phyloP scores from a whole-genome alignment of 2,113 vertebrate species.

The Psilopogon haemacephalus region DNA sequence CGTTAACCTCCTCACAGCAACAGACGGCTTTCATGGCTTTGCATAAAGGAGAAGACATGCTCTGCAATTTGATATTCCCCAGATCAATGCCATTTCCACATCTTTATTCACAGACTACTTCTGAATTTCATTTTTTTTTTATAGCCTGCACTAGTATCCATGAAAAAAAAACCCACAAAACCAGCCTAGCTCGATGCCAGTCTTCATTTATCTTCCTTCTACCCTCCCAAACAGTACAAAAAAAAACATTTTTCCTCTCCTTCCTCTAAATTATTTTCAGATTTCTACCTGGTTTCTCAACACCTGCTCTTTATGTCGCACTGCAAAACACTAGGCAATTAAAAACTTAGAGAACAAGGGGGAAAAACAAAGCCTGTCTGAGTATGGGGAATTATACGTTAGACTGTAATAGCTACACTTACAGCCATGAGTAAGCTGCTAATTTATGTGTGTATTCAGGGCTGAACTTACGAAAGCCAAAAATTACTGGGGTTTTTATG shows the following conservation, averaged over 20 bases:
- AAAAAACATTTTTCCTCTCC: background rate
- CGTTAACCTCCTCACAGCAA: background rate
- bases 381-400: background rate
- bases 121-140: background rate
- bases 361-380: slow-evolving; percentile 35
- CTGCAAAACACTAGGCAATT: slow-evolving; percentile 48
- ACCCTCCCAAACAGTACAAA: background rate
- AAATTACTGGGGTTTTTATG: slow-evolving; percentile 33
- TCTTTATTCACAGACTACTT: background rate
- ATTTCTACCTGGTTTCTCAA: slow-evolving; percentile 27
- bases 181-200: background rate
- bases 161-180: background rate
- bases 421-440: background rate
- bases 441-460: slow-evolving; percentile 26
- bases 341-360: slow-evolving; percentile 49
- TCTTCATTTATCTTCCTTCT: background rate
- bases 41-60: background rate
- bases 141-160: background rate
- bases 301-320: slow-evolving; percentile 58
- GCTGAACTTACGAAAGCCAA: slow-evolving; percentile 32
- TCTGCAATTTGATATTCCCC: background rate
- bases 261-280: background rate
- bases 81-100: background rate
- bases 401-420: slow-evolving; percentile 36
- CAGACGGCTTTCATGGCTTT: background rate